These are phyloP conservation scores for Theodoxus fluviatilis DNA, from an alignment of 2,888 invertebrate genomes.

Conservation along the genomic window DNA sequence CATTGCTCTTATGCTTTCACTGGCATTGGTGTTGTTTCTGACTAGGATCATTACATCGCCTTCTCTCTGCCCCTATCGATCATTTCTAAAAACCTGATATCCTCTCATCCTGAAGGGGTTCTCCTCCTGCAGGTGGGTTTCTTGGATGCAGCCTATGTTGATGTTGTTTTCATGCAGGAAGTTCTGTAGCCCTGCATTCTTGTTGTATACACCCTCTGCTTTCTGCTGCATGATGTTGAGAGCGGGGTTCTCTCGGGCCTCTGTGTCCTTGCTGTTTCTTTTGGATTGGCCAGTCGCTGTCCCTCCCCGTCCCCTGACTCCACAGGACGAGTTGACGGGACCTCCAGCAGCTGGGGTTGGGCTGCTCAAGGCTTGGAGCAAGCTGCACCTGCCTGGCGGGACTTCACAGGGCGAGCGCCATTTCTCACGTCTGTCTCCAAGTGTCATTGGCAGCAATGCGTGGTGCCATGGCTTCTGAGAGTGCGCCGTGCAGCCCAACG, in stretches of 20 bases:
- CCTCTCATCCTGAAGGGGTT: constrained; percentile 28
- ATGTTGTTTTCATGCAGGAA: constrained; percentile 32
- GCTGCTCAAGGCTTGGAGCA: no score
- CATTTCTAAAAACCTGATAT: constrained; percentile 27
- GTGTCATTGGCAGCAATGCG: no score
- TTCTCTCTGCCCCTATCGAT: constrained; percentile 29
- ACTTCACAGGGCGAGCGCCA: no score
- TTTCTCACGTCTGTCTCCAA: no score
- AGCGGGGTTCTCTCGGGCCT: no score
- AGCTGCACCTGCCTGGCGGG: no score
- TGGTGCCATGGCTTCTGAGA: no score
- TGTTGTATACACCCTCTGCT: constrained; percentile 34
- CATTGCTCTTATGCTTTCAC: constrained; percentile 25
- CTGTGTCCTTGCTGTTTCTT: no score
- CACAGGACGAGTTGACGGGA: background rate
- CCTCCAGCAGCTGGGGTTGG: background rate
- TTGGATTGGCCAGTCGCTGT: no score
- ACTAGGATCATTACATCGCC: constrained; percentile 31
- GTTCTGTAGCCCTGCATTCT: constrained; percentile 30
- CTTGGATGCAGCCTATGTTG: constrained; percentile 32
- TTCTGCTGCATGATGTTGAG: constrained; percentile 35
- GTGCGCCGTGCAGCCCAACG: no score
- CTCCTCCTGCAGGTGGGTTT: constrained; percentile 28
- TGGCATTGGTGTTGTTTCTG: constrained; percentile 30
- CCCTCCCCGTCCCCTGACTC: background rate